Base-by-base conservation (phyloP, 2,797 vertebrate genomes). In the Acrocephalus scirpaceus region DNA sequence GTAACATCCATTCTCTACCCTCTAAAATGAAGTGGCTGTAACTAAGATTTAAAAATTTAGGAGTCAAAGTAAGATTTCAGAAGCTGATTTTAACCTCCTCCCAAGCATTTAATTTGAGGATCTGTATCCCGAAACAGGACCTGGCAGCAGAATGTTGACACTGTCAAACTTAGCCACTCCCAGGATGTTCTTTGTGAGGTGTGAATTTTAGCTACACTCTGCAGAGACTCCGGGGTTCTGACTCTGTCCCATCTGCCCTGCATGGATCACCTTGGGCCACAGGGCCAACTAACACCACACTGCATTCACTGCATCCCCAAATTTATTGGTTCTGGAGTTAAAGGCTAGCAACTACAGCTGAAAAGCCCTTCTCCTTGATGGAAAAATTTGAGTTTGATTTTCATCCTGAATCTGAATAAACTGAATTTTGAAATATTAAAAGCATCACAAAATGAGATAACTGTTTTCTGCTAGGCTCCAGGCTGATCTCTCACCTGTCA, bases 301-400 rank as follows among this genome's bases (percentile, higher is more conserved):
- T 54, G 47, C 0, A 0, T 45, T 66, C 5, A 1, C 21, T 4
- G 2, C 32, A 69, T 57, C 21, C 34, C 14, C 5, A 13, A 0
- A 47, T 61, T 72, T 66, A 47, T 58, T 61, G 23, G 4, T 62
- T 86, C 62, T 75, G 38, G 29, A 45, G 7, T 36, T 64, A 56
- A 16, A 54, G 42, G 5, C 18, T 54, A 66, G 36, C 10, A 64
- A 29, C 13, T 51, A 56, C 12, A 81, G 25, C 34, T 51, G 74
- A 89, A 91, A 36, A 82, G 14, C 8, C 42, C 50, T 80, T 77
- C 30, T 27, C 20, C 86, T 74, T 42, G 13, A 50, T 3, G 7
- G 29, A 72, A 53, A 64, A 65, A 50, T 6, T 16, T 22, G 11
- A 32, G 5, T 23, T 84, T 40, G 11, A 32, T 72, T 91, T 86